Conservation (phyloP, 2,113 vertebrate genomes). For the Salvelinus sp. region DNA sequence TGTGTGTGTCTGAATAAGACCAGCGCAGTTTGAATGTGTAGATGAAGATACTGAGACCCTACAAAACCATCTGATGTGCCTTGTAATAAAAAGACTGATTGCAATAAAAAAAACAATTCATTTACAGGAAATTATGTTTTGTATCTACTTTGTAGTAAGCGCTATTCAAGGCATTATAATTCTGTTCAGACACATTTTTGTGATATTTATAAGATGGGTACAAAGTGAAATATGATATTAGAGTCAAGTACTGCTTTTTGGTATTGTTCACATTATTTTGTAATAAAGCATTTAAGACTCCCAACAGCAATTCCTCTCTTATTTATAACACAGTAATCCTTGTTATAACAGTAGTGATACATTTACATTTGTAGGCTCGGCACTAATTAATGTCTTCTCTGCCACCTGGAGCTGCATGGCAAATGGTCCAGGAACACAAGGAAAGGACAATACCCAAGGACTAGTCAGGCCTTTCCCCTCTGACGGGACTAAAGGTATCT, state of each 20-base stretch:
- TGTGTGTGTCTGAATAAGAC: neutral
- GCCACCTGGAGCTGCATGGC: no score
- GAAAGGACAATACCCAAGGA: no score
- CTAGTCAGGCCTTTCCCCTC: no score
- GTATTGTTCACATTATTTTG: constrained; percentile 66
- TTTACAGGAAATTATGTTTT: constrained; percentile 37
- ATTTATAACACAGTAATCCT: neutral
- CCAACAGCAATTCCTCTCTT: constrained; percentile 22
- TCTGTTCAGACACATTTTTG: constrained; percentile 34
- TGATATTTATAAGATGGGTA: constrained; percentile 39
- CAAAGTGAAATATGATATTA: constrained; percentile 23
- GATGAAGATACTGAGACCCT: constrained; percentile 20
- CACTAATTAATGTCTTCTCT: no score
- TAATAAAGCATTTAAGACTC: constrained; percentile 78
- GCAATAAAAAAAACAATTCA: constrained; percentile 21
- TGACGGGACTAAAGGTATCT: no score
- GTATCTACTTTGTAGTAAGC: constrained; percentile 30
- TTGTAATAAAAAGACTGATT: constrained; percentile 58
- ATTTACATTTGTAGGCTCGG: no score
- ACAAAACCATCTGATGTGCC: constrained; percentile 58
- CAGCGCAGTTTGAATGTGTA: constrained; percentile 46
- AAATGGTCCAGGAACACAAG: no score
- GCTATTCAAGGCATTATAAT: constrained; percentile 28
- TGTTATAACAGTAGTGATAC: no score
- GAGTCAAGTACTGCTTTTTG: constrained; percentile 38